These are phyloP conservation scores for Stegana nigrithorax DNA, from an alignment of 2,888 invertebrate species.

Conservation along the genomic window DNA sequence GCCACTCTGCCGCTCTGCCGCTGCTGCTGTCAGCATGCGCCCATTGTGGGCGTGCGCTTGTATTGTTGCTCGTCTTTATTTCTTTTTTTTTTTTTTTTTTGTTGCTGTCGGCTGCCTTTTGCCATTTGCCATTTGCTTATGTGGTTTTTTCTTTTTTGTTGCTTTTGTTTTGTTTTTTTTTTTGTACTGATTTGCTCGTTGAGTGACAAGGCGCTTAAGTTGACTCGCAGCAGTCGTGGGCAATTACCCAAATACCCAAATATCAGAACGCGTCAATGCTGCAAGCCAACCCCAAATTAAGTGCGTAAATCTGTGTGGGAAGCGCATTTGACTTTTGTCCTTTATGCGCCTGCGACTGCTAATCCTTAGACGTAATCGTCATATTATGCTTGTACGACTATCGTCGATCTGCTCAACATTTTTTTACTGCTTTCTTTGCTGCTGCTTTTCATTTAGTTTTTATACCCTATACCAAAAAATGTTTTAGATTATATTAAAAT, in stretches of 20 bases:
- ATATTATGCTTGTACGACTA: constrained; percentile 25
- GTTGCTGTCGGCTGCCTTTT: too few species aligned
- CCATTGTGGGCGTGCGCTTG: constrained; percentile 32
- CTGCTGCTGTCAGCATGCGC: constrained; percentile 8
- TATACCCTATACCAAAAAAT: constrained; percentile 10
- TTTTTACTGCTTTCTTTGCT: too few species aligned
- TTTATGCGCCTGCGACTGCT: not conserved
- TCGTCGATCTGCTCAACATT: too few species aligned
- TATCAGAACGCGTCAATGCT: not conserved
- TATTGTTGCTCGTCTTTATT: constrained; percentile 18
- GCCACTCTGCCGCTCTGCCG: too few species aligned
- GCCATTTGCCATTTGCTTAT: not conserved
- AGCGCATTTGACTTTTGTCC: constrained; percentile 35
- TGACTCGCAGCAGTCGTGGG: constrained; percentile 38
- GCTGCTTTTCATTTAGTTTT: too few species aligned
- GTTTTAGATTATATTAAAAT: not conserved
- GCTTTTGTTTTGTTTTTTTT: not conserved
- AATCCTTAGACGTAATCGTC: constrained; percentile 32
- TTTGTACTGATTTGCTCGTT: not conserved
- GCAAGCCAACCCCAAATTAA: constrained; percentile 50
- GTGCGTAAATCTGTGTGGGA: constrained; percentile 56
- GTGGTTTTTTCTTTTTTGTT: not conserved
- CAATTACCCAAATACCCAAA: constrained; percentile 46
- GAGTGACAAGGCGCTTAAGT: constrained; percentile 47
- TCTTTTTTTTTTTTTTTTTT: constrained; percentile 5